Conservation (phyloP, 2,888 invertebrate species). For the Drosophila yooni region DNA sequence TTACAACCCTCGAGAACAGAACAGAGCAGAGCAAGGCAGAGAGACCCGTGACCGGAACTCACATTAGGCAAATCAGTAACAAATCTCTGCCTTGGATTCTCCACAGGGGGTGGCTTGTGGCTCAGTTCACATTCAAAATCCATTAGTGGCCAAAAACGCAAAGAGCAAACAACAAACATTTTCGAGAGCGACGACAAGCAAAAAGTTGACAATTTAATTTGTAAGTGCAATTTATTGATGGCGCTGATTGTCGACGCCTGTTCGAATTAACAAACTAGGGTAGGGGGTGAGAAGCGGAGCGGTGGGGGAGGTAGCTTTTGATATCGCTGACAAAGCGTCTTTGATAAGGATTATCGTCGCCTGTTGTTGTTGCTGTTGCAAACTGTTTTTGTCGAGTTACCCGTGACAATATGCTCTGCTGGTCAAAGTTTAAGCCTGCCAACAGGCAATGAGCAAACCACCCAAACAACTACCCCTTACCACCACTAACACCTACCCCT, state of each 20-base stretch:
- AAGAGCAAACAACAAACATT: slow-evolving; percentile 53
- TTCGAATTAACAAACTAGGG: not conserved
- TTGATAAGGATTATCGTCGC: slow-evolving; percentile 73
- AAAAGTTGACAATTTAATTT: slow-evolving; percentile 81
- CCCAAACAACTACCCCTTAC: not conserved
- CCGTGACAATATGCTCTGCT: slow-evolving; percentile 68
- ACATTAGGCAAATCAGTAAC: slow-evolving; percentile 64
- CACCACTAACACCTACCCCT: slow-evolving; percentile 7
- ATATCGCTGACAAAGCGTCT: slow-evolving; percentile 47
- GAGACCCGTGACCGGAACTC: slow-evolving; percentile 25
- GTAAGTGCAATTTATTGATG: slow-evolving; percentile 72
- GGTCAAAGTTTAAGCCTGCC: slow-evolving; percentile 66
- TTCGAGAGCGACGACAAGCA: slow-evolving; percentile 40
- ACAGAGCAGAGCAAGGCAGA: not conserved
- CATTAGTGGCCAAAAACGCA: slow-evolving; percentile 71
- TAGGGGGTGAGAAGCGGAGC: not conserved
- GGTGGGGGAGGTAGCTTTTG: slow-evolving; percentile 14
- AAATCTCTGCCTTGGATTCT: slow-evolving; percentile 17
- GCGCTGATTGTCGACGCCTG: slow-evolving; percentile 50
- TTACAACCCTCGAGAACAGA: slow-evolving; percentile 42
- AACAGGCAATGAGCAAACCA: slow-evolving; percentile 20
- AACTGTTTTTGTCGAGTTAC: slow-evolving; percentile 45
- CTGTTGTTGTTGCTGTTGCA: slow-evolving; percentile 50
- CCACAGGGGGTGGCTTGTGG: slow-evolving; percentile 8
- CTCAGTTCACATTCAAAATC: slow-evolving; percentile 62